A percentile compares a stretch with the other conserved stretches of the same genome.
These are phyloP conservation scores for Gymnothorax reevesii DNA, from an alignment of 2,797 vertebrate species.

Conservation along the genomic window DNA sequence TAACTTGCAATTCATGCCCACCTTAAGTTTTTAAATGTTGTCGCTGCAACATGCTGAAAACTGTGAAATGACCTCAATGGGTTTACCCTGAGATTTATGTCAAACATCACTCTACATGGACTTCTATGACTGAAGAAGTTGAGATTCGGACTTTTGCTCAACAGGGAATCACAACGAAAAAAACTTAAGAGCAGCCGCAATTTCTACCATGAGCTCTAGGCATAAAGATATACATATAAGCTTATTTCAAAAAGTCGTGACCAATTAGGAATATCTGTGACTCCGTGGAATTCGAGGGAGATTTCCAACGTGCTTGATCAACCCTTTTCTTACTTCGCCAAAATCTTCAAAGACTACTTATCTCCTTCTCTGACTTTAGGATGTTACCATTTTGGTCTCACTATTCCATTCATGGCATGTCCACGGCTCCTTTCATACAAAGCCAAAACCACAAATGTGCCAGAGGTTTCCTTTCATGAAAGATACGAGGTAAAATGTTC, in stretches of 20 bases:
- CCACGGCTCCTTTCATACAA: conserved; percentile 4
- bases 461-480: conserved; percentile 1
- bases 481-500: conserved; percentile 20
- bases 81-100: too few relatives aligned
- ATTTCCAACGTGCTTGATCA: not conserved
- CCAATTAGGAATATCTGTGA: not conserved
- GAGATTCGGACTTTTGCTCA: too few relatives aligned
- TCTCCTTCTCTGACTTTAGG: not conserved
- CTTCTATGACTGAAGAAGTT: too few relatives aligned
- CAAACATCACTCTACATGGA: too few relatives aligned
- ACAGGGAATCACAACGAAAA: not conserved
- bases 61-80: too few relatives aligned
- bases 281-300: not conserved
- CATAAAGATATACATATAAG: not conserved
- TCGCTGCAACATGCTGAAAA: too few relatives aligned
- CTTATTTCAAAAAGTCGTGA: not conserved
- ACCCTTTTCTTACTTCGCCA: not conserved
- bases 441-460: conserved; percentile 8
- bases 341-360: conserved; percentile 40
- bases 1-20: too few relatives aligned
- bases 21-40: too few relatives aligned
- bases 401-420: not conserved
- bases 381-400: conserved; percentile 31
- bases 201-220: not conserved
- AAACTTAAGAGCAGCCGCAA: not conserved